Percentiles rank a stretch among this genome's conserved stretches.
Conservation (phyloP, 2,888 invertebrate genomes). For the Ochropleura plecta region DNA sequence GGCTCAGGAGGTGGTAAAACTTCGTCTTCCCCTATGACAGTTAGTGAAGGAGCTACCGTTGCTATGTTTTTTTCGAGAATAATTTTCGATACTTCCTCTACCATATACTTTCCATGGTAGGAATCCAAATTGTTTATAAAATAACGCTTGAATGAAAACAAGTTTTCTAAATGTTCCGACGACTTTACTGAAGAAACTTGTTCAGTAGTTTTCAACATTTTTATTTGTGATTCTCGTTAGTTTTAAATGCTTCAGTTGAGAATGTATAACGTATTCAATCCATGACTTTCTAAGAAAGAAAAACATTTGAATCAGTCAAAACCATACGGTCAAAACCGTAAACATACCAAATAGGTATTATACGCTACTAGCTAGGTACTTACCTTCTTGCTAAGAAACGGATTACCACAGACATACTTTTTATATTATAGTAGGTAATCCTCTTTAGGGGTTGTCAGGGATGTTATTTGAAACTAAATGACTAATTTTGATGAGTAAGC, state of each 20-base stretch:
- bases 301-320: constrained; percentile 25
- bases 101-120: constrained; percentile 89
- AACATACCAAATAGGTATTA: background rate
- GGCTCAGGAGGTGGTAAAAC: constrained; percentile 69
- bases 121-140: constrained; percentile 92
- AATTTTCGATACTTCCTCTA: constrained; percentile 82
- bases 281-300: constrained; percentile 22
- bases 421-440: too few species aligned
- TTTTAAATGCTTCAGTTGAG: background rate
- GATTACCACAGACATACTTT: too few species aligned
- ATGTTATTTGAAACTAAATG: too few species aligned
- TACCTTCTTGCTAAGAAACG: too few species aligned
- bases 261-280: constrained; percentile 24
- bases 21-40: constrained; percentile 79
- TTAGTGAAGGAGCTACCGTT: constrained; percentile 71
- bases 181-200: constrained; percentile 73
- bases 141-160: constrained; percentile 87
- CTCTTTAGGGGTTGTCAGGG: too few species aligned
- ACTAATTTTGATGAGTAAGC: too few species aligned
- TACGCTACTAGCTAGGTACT: background rate
- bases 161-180: constrained; percentile 66
- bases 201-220: constrained; percentile 53
- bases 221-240: background rate
- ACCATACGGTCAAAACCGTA: constrained; percentile 7
- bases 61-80: constrained; percentile 74